Percentiles rank a stretch among this genome's conserved stretches.
phyloP scores from a whole-genome alignment of 2,888 invertebrate genomes.

The Dyspetes luteomarginatus region DNA sequence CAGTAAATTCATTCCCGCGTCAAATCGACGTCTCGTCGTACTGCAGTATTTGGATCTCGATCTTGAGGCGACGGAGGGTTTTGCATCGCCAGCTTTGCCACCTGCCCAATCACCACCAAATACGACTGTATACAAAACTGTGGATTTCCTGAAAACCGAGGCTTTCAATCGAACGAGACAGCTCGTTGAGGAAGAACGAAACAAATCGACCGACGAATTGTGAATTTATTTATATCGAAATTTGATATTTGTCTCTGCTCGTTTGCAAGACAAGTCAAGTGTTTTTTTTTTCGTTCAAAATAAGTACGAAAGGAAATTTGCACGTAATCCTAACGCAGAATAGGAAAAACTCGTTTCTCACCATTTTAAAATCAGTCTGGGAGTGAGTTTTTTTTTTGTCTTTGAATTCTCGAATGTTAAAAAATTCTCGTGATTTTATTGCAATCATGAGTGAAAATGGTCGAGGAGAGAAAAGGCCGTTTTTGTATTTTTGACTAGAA shows the following conservation, averaged over 20 bases:
- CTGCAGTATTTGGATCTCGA: constrained; percentile 95
- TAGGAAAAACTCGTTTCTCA: background rate
- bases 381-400: background rate
- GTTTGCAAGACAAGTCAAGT: constrained; percentile 36
- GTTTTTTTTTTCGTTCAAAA: constrained; percentile 33
- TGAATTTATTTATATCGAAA: constrained; percentile 31
- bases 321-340: background rate
- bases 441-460: constrained; percentile 6
- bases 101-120: constrained; percentile 82
- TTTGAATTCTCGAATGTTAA: background rate
- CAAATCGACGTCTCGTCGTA: constrained; percentile 80
- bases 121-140: constrained; percentile 92
- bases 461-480: constrained; percentile 3
- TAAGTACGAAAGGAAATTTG: too few relatives aligned
- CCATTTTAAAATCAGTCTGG: background rate
- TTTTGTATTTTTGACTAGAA: constrained; percentile 6
- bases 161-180: constrained; percentile 95
- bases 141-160: constrained; percentile 97
- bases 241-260: constrained; percentile 19
- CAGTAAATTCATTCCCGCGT: constrained; percentile 79
- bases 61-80: constrained; percentile 86
- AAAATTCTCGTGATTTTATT: constrained; percentile 10
- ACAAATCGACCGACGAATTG: constrained; percentile 82
- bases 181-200: constrained; percentile 89
- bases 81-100: constrained; percentile 80